phyloP scores from a whole-genome alignment of 2,797 vertebrate genomes.

The Premnoplex brunnescens region DNA sequence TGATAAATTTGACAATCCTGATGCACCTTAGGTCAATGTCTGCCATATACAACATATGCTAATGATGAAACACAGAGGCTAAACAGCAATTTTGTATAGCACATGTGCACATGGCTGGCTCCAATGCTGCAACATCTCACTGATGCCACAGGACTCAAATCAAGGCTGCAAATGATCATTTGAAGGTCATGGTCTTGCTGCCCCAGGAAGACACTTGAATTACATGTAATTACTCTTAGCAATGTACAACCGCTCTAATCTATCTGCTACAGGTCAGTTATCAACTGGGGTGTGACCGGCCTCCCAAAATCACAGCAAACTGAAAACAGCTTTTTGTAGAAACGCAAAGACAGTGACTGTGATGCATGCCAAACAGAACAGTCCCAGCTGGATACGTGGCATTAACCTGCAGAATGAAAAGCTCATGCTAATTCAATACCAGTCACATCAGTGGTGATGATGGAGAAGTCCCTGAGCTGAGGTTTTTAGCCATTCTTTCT shows the following conservation, averaged over 20 bases:
- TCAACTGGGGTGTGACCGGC: neutral
- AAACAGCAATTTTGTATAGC: neutral
- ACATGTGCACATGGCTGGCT: rapidly evolving
- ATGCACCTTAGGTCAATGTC: neutral
- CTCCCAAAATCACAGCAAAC: neutral
- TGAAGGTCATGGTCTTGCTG: neutral
- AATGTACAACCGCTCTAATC: neutral
- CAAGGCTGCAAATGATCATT: neutral
- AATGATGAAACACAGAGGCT: neutral
- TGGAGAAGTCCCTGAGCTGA: neutral
- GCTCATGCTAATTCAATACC: neutral
- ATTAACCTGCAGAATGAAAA: neutral
- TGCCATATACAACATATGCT: neutral
- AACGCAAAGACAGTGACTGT: neutral
- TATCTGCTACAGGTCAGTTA: neutral
- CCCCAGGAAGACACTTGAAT: neutral
- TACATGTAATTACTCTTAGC: neutral
- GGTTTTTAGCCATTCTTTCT: neutral
- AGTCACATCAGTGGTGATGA: neutral
- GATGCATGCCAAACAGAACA: neutral
- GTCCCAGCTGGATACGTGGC: neutral
- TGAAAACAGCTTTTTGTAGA: neutral
- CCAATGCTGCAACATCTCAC: neutral
- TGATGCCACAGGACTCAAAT: neutral
- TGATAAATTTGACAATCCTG: neutral